Base-by-base conservation (phyloP, 1,140 invertebrate species). In the Drosophila nebulosa region DNA sequence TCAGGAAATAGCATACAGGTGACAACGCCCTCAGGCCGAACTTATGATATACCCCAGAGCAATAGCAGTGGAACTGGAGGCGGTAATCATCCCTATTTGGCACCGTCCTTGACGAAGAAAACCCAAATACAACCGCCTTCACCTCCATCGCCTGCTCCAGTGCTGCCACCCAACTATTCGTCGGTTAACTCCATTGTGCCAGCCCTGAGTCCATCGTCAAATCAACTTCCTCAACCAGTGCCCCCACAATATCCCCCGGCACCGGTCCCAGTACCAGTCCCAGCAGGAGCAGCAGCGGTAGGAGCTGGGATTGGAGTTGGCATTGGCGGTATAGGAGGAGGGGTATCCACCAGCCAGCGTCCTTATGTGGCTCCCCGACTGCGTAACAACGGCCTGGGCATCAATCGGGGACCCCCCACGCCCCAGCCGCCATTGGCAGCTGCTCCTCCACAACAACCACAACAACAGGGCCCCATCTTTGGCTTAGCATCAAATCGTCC, bases 111-210 rank as follows among this genome's bases (percentile, higher is more conserved):
- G 3, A 67, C 70, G 2, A 70, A 89, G 61, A 69, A 79, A 56
- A 74, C 80, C 6, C 81, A 85, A 39, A 68, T 83, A 57, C 78
- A 71, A 7, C 64, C 67, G 7, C 24, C 67, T 5, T 59, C 67
- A 9, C 24, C 66, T 4, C 57, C 61, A 26, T 46, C 63, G 10
- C 27, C 61, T 10, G 68, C 66, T 51, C 83, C 73, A 30, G 73
- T 30, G 14, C 14, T 46, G 10, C 46, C 63, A 26, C 84, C 84
- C 7, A 89, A 74, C 26, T 84, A 72, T 35, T 70, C 77, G 6
- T 72, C 89, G n/a, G 78, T 90, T n/a, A 90, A 90, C 50, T 90
- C 89, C 0, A 59, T 90, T 18, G 65, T 90, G 51, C 89, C 89
- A 46, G 69, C 84, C 39, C 63, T 90, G 35, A 71, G 30, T 24